These are phyloP conservation scores for Homalodisca vitripennis DNA, from an alignment of 1,140 invertebrate species.

Conservation along the genomic window DNA sequence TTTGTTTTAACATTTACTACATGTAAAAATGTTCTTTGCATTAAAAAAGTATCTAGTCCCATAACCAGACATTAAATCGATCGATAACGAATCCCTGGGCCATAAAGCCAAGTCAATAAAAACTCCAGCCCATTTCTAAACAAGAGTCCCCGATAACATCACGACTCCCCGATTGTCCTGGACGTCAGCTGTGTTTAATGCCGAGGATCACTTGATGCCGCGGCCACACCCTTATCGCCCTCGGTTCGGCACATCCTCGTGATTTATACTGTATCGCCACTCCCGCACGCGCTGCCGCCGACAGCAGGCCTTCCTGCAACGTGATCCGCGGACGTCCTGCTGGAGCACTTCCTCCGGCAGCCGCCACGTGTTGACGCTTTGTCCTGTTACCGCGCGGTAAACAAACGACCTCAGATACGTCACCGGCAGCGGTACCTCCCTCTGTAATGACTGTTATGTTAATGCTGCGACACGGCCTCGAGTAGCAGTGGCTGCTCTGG, in stretches of 20 bases:
- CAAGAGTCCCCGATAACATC: too few relatives aligned
- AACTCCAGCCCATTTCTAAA: too few relatives aligned
- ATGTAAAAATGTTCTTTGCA: too few relatives aligned
- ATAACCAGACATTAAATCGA: too few relatives aligned
- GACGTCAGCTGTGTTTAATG: not conserved
- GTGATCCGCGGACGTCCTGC: not conserved
- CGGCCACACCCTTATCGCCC: not conserved
- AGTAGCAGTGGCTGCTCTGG: too few relatives aligned
- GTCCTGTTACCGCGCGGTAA: not conserved
- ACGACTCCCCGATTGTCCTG: not conserved
- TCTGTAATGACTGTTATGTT: not conserved
- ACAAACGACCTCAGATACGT: not conserved
- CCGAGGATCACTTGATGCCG: too few relatives aligned
- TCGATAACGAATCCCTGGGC: too few relatives aligned
- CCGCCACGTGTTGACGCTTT: not conserved
- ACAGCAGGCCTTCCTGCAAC: not conserved
- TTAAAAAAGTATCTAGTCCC: too few relatives aligned
- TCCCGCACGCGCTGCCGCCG: not conserved
- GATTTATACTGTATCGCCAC: not conserved
- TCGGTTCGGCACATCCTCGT: not conserved
- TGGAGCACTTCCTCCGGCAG: not conserved
- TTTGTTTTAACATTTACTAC: too few relatives aligned
- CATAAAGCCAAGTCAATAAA: too few relatives aligned
- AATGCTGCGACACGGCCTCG: not conserved
- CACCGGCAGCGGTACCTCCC: not conserved